These are phyloP conservation scores for Rhombomys opimus DNA, from an alignment of 2,113 vertebrate species.

Conservation along the genomic window DNA sequence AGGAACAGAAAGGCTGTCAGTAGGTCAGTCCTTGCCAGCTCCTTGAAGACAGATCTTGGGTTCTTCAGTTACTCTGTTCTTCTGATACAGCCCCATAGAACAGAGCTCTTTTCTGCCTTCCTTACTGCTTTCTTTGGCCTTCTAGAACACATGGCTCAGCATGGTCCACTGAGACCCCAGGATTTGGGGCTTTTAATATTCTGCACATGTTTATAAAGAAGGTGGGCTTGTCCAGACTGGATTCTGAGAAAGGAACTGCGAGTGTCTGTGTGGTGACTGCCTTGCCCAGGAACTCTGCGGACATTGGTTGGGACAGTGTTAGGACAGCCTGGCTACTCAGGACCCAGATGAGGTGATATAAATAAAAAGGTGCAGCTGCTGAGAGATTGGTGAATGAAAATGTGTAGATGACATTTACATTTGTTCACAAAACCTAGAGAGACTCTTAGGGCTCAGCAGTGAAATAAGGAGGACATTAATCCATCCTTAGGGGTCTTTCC, in stretches of 20 bases:
- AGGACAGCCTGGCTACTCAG: not conserved
- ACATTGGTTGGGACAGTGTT: not conserved
- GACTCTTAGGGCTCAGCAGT: not conserved
- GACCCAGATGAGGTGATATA: not conserved
- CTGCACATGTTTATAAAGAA: not conserved
- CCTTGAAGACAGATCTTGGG: not conserved
- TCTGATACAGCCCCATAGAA: not conserved
- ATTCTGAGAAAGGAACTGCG: not conserved
- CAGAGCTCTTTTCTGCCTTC: too few species aligned
- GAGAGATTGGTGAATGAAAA: not conserved
- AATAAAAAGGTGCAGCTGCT: not conserved
- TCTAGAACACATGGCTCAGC: too few species aligned
- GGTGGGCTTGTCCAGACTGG: not conserved
- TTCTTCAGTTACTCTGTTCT: not conserved
- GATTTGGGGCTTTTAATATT: not conserved
- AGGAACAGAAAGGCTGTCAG: not conserved
- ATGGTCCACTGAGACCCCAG: not conserved
- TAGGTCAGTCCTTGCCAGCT: not conserved
- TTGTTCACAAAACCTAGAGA: not conserved
- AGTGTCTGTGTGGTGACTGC: not conserved
- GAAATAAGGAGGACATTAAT: not conserved
- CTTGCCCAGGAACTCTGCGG: not conserved
- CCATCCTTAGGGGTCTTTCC: not conserved
- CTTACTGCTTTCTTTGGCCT: not conserved
- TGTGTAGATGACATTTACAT: not conserved